These are phyloP conservation scores for Lycia hirtaria DNA, from an alignment of 2,888 invertebrate species.

Conservation along the genomic window DNA sequence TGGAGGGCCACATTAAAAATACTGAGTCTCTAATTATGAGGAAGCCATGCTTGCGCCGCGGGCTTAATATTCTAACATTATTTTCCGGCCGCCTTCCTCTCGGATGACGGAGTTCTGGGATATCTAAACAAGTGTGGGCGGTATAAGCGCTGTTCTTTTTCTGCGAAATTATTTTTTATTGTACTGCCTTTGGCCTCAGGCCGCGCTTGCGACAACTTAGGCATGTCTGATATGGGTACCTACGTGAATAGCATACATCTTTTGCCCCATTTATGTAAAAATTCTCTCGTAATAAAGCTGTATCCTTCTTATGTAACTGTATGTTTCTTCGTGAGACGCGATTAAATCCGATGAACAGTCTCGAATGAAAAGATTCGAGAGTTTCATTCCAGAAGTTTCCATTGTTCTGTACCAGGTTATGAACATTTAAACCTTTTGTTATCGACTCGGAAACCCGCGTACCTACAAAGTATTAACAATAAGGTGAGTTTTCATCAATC, in stretches of 20 bases:
- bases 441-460: constrained; percentile 18
- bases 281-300: neutral
- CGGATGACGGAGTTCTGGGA: constrained; percentile 19
- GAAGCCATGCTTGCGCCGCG: constrained; percentile 45
- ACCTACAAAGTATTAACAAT: constrained; percentile 37
- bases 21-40: constrained; percentile 55
- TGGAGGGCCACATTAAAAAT: constrained; percentile 45
- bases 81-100: constrained; percentile 37
- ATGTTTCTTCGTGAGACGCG: neutral
- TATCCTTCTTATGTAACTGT: too few species aligned
- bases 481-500: constrained; percentile 45
- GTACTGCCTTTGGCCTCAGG: constrained; percentile 9
- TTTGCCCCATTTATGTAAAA: neutral
- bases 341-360: constrained; percentile 10
- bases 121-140: constrained; percentile 26
- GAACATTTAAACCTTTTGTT: constrained; percentile 31
- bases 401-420: constrained; percentile 31
- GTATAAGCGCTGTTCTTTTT: constrained; percentile 3
- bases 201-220: neutral
- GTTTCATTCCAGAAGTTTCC: constrained; percentile 20
- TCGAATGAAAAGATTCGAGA: constrained; percentile 12
- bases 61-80: constrained; percentile 47
- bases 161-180: constrained; percentile 24
- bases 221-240: constrained; percentile 2
- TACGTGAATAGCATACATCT: neutral